Base-by-base conservation (phyloP, 2,113 vertebrate genomes). In the Eupsittula cactorum region DNA sequence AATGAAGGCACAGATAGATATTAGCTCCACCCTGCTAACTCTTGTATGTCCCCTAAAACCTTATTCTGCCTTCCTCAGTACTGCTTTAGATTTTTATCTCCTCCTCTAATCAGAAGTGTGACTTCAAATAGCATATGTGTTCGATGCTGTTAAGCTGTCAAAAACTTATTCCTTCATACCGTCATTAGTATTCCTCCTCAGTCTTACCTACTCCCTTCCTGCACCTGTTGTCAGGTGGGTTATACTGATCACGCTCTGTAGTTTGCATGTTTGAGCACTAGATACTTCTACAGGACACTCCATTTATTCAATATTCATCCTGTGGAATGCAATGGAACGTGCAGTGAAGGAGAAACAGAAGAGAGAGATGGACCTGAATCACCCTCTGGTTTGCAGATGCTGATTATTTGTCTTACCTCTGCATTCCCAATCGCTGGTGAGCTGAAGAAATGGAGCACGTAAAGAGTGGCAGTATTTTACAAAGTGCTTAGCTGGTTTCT, bases 241-340 rank as follows among this genome's bases (percentile, higher is more conserved):
- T 55, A 44, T 2, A 0, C 2, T 71, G n/a, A 49, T 20, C 35
- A 19, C 0, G 0, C 28, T 11, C 28, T 52, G 12, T 33, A 35
- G 16, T 19, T 50, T n/a, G 9, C 10, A 50, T 12, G 3, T 50
- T 5, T 65, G 50, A 63, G 9, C 13, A 35, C 9, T 42, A 49
- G 13, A 64, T 4, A 18, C 3, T 57, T 87, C 17, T 42, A 8
- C 9, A 71, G 23, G 46, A 16, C 14, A 50, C 8, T 65, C 33
- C 10, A n/a, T 57, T 44, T 59, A 46, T 16, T 33, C 4, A 57
- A 83, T 71, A 83, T 44, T 71, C 11, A 42, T 42, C 16, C 8
- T 67, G 4, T 42, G 28, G 13, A 5, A 15, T 20, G 5, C 16
- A 17, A 47, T 5, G 21, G 28, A 79, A 39, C 2, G 20, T 21